Conservation (phyloP, 2,888 invertebrate genomes). For the Platynereis dumerilii region DNA sequence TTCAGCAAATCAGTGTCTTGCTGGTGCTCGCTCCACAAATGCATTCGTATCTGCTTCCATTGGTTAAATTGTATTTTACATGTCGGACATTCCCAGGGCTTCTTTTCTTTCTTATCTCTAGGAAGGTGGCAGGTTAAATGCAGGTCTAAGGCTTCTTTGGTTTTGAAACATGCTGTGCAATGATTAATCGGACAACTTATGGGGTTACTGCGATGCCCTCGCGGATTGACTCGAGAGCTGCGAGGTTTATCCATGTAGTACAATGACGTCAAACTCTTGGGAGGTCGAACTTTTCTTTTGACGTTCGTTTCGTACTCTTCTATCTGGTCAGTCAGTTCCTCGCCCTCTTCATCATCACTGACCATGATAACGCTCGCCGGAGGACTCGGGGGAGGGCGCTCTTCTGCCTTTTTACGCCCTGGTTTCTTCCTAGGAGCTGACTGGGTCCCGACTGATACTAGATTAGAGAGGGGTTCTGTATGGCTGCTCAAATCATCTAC, state of each 20-base stretch:
- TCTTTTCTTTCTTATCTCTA: conserved; percentile 32
- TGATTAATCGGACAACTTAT: conserved; percentile 15
- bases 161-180: conserved; percentile 64
- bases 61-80: conserved; percentile 65
- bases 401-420: conserved; percentile 42
- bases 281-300: conserved; percentile 25
- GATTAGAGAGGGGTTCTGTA: conserved; percentile 2
- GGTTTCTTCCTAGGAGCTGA: conserved; percentile 40
- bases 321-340: neutral
- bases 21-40: conserved; percentile 76
- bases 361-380: neutral
- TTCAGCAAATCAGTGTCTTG: conserved; percentile 81
- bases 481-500: conserved; percentile 1
- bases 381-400: neutral
- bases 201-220: too few relatives aligned
- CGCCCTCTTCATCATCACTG: neutral
- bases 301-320: conserved; percentile 1
- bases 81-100: conserved; percentile 9
- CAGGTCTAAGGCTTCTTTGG: conserved; percentile 70
- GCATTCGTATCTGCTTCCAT: conserved; percentile 74
- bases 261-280: conserved; percentile 13
- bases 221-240: neutral
- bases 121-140: conserved; percentile 72
- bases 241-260: conserved; percentile 20
- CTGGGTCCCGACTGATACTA: conserved; percentile 54